Evolutionary conservation across 1,140 invertebrate species (phyloP), one percentile per base, ranked within the genome.

Genomic region (Diachasma alloeum): DNA sequence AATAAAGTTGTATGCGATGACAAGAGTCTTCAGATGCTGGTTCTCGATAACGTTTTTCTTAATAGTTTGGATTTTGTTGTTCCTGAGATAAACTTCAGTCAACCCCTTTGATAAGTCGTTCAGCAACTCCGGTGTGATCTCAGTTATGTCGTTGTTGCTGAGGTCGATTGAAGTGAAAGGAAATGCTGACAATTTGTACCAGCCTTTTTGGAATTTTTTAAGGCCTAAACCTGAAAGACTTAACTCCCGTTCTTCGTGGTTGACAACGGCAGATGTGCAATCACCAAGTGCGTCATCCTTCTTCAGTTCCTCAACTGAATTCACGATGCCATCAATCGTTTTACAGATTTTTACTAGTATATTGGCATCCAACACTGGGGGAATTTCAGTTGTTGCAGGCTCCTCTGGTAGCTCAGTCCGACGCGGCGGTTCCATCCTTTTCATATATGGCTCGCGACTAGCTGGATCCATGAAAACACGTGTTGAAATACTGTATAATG

Each of bases 71-170:
- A 79, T 79, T 17, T 74, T 66, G 59, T 77, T 79, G 0, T 66
- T 72, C 8, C 39, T 13, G 0, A 86, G 72, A 66, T 78, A 80
- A n/a, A 85, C 82, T 3, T 63, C 75, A 0, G 56, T 72, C 53
- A 86, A 10, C 42, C 70, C 66, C 0, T 42, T 75, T 0, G 85
- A 84, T 0, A 86, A 42, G 48, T 84, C 79, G 59, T 86, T 86
- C 3, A 86, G 31, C 8, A 81, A 10, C 10, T 84, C 85, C 0
- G 74, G 78, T 3, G 80, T 83, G 68, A 86, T 81, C 36, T 84
- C 81, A 0, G 71, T 19, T 48, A 86, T 85, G 0, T 83, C 73
- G 59, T 85, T 86, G 6, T 80, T 63, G 0, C 78, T 72, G 4
- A 86, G 39, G 24, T 83, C 82, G 6, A 84, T 15, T 3, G 78